Evolutionary conservation across 2,113 vertebrate genomes (phyloP).

Genomic region (Gasterosteus aculeatus): DNA sequence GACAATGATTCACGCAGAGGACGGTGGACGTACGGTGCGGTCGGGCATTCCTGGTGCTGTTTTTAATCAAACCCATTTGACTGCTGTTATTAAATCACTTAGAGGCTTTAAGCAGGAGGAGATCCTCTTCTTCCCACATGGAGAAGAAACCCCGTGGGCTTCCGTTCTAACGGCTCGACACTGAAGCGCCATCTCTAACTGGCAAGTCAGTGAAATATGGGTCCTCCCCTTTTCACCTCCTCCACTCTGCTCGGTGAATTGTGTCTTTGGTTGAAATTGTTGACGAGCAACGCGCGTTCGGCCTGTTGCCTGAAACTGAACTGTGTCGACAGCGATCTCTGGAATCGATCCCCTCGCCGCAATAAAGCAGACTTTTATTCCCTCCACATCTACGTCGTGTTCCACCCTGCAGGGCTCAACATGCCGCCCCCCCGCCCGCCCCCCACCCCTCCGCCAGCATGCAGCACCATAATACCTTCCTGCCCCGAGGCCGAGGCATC

Average conservation of each 20-base stretch:
- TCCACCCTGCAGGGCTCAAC: constrained; percentile 45
- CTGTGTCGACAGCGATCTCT: neutral
- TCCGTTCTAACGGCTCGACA: too few relatives aligned
- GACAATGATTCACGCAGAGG: neutral
- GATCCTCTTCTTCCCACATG: too few relatives aligned
- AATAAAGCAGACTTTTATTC: constrained; percentile 57
- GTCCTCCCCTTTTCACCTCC: too few relatives aligned
- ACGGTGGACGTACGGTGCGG: constrained; percentile 7
- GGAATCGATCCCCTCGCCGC: constrained; percentile 51
- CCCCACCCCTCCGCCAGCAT: neutral
- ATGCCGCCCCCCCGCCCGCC: constrained; percentile 21
- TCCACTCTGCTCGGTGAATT: too few relatives aligned
- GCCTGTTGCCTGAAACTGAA: too few relatives aligned
- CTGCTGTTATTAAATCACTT: too few relatives aligned
- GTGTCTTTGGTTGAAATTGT: too few relatives aligned
- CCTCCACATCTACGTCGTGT: constrained; percentile 41
- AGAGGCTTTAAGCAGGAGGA: too few relatives aligned
- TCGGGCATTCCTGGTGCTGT: constrained; percentile 5
- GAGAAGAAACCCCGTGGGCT: too few relatives aligned
- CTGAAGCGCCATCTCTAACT: too few relatives aligned
- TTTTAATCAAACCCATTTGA: neutral
- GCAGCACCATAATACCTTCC: constrained; percentile 65
- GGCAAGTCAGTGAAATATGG: too few relatives aligned
- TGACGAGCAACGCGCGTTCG: too few relatives aligned
- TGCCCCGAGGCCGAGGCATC: constrained; percentile 71